Conservation (phyloP, 2,113 vertebrate genomes). For the Mesoclemmys tuberculata region DNA sequence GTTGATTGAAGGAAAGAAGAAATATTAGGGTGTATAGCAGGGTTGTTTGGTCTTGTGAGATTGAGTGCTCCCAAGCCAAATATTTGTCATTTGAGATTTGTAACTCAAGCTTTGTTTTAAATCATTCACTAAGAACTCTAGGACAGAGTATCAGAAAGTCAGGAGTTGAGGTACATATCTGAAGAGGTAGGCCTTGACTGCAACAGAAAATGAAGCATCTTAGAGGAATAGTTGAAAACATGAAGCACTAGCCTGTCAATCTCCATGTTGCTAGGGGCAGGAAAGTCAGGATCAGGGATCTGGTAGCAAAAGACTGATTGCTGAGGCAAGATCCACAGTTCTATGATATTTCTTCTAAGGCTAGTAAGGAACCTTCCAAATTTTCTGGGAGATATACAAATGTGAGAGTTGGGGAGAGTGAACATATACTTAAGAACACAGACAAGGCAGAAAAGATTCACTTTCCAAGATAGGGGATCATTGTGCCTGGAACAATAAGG, state of each 20-base stretch:
- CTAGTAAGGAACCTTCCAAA: background rate
- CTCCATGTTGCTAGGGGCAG: background rate
- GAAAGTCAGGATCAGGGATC: background rate
- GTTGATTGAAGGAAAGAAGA: conserved; percentile 1
- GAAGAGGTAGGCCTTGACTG: background rate
- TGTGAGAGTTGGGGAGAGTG: background rate
- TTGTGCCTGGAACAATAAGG: background rate
- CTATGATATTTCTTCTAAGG: background rate
- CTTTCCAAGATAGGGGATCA: background rate
- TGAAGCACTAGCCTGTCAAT: background rate
- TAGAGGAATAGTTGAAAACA: conserved; percentile 11
- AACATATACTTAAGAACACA: background rate
- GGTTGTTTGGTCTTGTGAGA: background rate
- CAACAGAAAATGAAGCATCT: background rate
- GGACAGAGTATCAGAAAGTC: background rate
- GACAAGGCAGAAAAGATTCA: background rate
- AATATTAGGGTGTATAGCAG: background rate
- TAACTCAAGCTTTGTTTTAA: conserved; percentile 12
- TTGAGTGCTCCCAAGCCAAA: background rate
- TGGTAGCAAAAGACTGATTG: background rate
- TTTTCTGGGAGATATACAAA: background rate
- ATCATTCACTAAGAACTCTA: background rate
- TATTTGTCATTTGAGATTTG: conserved; percentile 36
- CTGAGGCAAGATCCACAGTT: background rate
- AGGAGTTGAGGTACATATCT: background rate